Conservation (phyloP, 2,888 invertebrate species). For the Phania funesta region DNA sequence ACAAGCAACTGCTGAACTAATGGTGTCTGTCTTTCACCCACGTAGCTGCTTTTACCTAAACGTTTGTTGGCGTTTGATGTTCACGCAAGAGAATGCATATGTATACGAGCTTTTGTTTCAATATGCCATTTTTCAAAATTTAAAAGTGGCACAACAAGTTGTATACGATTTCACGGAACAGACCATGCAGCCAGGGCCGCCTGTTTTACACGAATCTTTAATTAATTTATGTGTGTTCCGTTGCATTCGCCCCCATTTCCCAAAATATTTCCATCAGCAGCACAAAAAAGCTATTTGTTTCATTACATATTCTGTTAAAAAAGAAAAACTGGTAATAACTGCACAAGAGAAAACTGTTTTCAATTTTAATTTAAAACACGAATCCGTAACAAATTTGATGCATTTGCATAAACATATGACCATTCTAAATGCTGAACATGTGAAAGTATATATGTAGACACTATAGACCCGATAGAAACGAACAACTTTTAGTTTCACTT, state of each 20-base stretch:
- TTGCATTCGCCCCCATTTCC: too few species aligned
- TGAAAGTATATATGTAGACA: too few species aligned
- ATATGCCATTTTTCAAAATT: constrained; percentile 70
- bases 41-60: not conserved
- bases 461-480: too few species aligned
- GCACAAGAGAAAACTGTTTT: constrained; percentile 36
- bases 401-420: constrained; percentile 54
- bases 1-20: constrained; percentile 89
- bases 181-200: constrained; percentile 89
- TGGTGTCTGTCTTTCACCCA: constrained; percentile 71
- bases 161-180: constrained; percentile 89
- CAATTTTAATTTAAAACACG: constrained; percentile 60
- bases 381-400: constrained; percentile 33
- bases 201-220: constrained; percentile 82
- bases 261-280: too few species aligned
- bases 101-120: not conserved
- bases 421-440: constrained; percentile 26
- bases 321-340: not conserved
- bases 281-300: not conserved
- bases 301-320: too few species aligned
- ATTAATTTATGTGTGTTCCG: not conserved
- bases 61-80: constrained; percentile 13
- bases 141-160: constrained; percentile 88
- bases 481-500: constrained; percentile 4
- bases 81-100: not conserved